Base-by-base conservation (phyloP, 2,113 vertebrate genomes). In the Malurus melanocephalus region DNA sequence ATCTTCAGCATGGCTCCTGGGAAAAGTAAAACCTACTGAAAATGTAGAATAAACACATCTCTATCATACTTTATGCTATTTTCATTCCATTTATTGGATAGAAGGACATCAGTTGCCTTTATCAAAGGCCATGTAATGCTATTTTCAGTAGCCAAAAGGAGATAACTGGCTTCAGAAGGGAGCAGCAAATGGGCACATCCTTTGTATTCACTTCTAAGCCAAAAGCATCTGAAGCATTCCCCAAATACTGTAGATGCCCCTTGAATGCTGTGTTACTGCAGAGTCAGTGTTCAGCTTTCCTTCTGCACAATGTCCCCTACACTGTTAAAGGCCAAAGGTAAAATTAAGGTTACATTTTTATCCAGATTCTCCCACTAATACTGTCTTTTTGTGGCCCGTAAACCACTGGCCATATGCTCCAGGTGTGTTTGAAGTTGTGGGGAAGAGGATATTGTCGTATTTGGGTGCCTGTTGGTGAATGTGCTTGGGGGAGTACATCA, bases 91-190 rank as follows among this genome's bases (percentile, higher is more conserved):
- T 88, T 93, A 88, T 80, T 90, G 73, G 64, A 23, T 46, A 62
- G 80, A 80, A 90, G 68, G 56, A 74, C 56, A 46, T 86, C 30
- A 66, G 46, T 60, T 89, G 55, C 79, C 40, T 89, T 73, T 80
- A 46, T 88, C 80, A 69, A 60, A 80, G 85, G 32, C 33, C 57
- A 33, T 23, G 21, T 85, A 92, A 89, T 92, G 73, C 65, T 67
- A n/a, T 91, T 94, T 91, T 84, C 76, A 8, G 38, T 67, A 90
- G 83, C 83, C 86, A 84, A 77, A 48, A 90, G 83, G 80, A 86
- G 60, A 42, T 56, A 10, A n/a, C 69, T 75, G 84, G 80, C 83
- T 88, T 86, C 68, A 84, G 80, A 59, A 72, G 83, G 57, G 62
- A 10, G 52, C 17, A 78, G 80, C 57, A 65, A 65, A 75, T 28